A percentile compares a stretch with the other conserved stretches of the same genome.
Conservation (phyloP, 1,140 invertebrate species). For the Drosophila auraria region DNA sequence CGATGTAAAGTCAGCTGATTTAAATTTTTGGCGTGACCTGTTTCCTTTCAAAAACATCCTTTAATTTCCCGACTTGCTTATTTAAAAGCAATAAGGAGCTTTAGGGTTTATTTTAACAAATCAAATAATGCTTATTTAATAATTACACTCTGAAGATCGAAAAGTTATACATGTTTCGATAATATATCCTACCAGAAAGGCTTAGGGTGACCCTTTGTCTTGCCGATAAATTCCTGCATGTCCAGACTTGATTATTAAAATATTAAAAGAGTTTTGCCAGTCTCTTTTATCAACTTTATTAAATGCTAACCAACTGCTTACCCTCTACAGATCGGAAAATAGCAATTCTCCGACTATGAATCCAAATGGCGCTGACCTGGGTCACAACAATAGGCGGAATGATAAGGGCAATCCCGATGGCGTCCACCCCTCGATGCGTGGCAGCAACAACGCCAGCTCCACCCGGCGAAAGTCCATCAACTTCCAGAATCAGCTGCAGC, state of each 20-base stretch:
- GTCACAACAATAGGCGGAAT: slow-evolving; percentile 34
- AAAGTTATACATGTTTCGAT: no score
- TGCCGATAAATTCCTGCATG: no score
- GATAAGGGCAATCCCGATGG: slow-evolving; percentile 23
- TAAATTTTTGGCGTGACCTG: background rate
- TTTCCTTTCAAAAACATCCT: background rate
- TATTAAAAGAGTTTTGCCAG: background rate
- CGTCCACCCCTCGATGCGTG: slow-evolving; percentile 27
- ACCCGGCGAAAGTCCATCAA: slow-evolving; percentile 55
- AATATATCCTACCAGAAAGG: no score
- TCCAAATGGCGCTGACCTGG: slow-evolving; percentile 36
- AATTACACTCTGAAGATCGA: no score
- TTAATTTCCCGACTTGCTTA: background rate
- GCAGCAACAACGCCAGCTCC: slow-evolving; percentile 5
- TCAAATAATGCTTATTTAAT: no score
- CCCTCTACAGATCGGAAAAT: slow-evolving; percentile 12
- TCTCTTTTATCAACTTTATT: no score
- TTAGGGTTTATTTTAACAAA: no score
- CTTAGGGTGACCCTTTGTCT: no score
- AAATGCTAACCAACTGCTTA: background rate
- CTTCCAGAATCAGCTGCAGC: slow-evolving; percentile 56
- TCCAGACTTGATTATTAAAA: no score
- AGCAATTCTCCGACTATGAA: slow-evolving; percentile 31
- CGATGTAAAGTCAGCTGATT: background rate
- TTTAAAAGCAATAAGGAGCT: no score